These are phyloP conservation scores for Chromis chromis DNA, from an alignment of 2,797 vertebrate species.

Conservation along the genomic window DNA sequence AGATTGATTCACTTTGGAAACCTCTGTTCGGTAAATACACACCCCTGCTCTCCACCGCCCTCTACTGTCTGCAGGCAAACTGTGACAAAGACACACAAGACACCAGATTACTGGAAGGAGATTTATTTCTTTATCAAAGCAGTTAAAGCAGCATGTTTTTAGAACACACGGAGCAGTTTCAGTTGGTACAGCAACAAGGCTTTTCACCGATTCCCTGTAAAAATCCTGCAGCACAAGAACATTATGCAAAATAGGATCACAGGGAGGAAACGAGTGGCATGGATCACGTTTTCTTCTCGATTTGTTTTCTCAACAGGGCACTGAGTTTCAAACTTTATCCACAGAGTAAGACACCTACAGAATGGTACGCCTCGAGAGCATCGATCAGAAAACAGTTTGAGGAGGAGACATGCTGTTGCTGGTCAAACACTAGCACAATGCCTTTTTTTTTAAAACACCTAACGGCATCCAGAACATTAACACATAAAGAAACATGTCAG, in stretches of 20 bases:
- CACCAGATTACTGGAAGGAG: slow-evolving; percentile 67
- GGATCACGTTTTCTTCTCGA: slow-evolving; percentile 38
- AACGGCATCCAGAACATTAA: slow-evolving; percentile 72
- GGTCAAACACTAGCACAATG: slow-evolving; percentile 62
- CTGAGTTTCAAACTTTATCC: slow-evolving; percentile 60
- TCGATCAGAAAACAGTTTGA: slow-evolving; percentile 27
- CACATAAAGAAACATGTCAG: slow-evolving; percentile 60
- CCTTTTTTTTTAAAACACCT: slow-evolving; percentile 50
- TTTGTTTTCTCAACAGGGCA: slow-evolving; percentile 50
- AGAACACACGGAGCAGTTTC: slow-evolving; percentile 74
- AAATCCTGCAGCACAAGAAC: slow-evolving; percentile 68
- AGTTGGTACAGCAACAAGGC: slow-evolving; percentile 72
- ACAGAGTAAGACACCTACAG: slow-evolving; percentile 59
- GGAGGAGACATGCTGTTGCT: slow-evolving; percentile 64
- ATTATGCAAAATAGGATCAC: slow-evolving; percentile 67
- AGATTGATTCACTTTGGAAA: not conserved
- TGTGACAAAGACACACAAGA: slow-evolving; percentile 11
- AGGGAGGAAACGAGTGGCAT: slow-evolving; percentile 44
- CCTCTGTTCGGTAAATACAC: not conserved
- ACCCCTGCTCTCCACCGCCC: slow-evolving; percentile 32
- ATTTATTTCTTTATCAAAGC: slow-evolving; percentile 86
- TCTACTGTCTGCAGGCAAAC: slow-evolving; percentile 28
- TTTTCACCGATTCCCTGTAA: slow-evolving; percentile 56
- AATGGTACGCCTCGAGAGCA: slow-evolving; percentile 39
- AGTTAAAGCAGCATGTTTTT: slow-evolving; percentile 79